Base-by-base conservation (phyloP, 2,888 invertebrate species). In the Plutella xylostella region DNA sequence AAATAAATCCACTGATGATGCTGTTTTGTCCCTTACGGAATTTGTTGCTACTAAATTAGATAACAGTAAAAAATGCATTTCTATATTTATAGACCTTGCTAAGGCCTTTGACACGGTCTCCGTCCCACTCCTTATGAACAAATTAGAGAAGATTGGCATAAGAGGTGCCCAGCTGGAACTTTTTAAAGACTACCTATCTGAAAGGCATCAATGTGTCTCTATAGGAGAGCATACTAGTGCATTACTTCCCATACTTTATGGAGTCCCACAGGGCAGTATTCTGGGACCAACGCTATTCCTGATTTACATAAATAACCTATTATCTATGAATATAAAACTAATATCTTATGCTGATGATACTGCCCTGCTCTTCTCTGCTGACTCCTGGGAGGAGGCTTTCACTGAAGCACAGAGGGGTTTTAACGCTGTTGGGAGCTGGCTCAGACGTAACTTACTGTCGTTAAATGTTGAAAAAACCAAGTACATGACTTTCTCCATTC, bases 391-490 rank as follows among this genome's bases (percentile, higher is more conserved):
- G 2, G 11, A 12, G 7, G 34, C 35, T 2, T 9, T 6, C 17
- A 15, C 5, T 9, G 11, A 15, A 5, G 19, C 35, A 0, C 33
- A 35, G 19, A 12, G 1, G 12, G 46, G 43, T n/a, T 15, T 46
- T 11, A 12, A 21, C 2, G 14, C 7, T 3, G 19, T 43, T 9
- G n/a, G 21, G 2, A 21, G 5, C 12, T 46, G 46, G 43, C 34
- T 46, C 3, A 14, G 33, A 4, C 2, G 20, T 11, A 46, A 35
- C 28, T 20, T 42, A 28, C 21, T 46, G 2, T 25, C 46, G 2
- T 12, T 45, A 2, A 45, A 45, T 15, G 12, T 12, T 1, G 11
- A 6, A 3, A 45, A 45, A 42, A 41, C 45, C 17, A 40, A 41
- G 14, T 34, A 19, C 41, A 4, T 45, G 9, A 42, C 35, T 30